Evolutionary conservation across 2,797 vertebrate species (phyloP).

Genomic region (Pristis pectinata): DNA sequence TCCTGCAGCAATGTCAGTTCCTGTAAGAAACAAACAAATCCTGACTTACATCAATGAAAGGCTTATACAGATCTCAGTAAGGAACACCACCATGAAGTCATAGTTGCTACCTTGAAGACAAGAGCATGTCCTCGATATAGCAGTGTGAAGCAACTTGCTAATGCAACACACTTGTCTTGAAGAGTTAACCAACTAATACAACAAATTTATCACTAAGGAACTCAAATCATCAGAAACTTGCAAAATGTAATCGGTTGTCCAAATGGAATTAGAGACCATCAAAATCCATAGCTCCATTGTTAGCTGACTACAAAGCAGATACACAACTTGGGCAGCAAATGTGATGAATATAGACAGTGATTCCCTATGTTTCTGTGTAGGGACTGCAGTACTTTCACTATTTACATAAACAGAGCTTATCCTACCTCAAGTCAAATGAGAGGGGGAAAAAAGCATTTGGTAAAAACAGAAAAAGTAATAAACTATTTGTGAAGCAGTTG

Average conservation of each 20-base stretch:
- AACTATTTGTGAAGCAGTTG: neutral
- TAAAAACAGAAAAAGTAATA: neutral
- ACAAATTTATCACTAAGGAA: neutral
- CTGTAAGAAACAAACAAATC: slow-evolving; percentile 52
- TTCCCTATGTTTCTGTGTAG: neutral
- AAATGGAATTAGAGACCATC: neutral
- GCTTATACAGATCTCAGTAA: neutral
- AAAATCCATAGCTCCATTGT: neutral
- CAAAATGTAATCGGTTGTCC: neutral
- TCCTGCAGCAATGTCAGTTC: slow-evolving; percentile 86
- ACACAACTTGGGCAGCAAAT: neutral
- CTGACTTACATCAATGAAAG: neutral
- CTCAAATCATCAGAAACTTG: neutral
- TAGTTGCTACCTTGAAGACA: neutral
- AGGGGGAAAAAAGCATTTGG: neutral
- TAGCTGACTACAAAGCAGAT: neutral
- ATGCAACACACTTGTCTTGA: too few species aligned
- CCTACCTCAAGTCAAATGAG: neutral
- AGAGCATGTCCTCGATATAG: neutral
- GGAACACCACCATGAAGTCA: neutral
- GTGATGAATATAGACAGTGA: neutral
- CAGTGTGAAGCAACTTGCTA: neutral
- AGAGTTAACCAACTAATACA: neutral
- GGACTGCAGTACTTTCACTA: neutral
- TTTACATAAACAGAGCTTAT: neutral